These are phyloP conservation scores for Lanius ludovicianus DNA, from an alignment of 2,113 vertebrate genomes.

Conservation along the genomic window DNA sequence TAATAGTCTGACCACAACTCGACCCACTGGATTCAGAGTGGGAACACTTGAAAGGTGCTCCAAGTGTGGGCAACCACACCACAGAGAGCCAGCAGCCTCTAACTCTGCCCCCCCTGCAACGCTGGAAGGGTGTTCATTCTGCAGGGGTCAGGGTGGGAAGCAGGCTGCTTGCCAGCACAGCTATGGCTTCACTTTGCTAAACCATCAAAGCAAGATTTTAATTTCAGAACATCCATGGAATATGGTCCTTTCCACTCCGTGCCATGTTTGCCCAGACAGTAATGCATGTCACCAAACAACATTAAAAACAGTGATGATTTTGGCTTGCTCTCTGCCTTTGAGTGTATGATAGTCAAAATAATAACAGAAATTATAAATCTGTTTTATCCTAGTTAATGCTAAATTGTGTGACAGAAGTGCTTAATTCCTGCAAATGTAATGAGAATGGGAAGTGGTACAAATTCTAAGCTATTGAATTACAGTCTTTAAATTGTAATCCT, in stretches of 20 bases:
- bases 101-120: accelerated
- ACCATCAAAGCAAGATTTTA: background rate
- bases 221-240: background rate
- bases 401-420: background rate
- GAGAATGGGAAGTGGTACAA: slow-evolving; percentile 1
- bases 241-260: background rate
- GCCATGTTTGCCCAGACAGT: background rate
- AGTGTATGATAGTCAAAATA: background rate
- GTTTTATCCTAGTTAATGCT: background rate
- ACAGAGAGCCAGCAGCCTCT: background rate
- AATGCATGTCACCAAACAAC: background rate
- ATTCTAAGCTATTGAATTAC: background rate
- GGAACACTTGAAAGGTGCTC: background rate
- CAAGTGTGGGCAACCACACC: background rate
- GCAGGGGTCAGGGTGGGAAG: background rate
- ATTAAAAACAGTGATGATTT: background rate
- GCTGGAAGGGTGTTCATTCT: background rate
- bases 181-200: background rate
- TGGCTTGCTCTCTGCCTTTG: background rate
- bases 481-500: background rate
- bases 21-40: background rate
- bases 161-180: background rate
- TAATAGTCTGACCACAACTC: background rate
- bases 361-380: background rate
- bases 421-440: slow-evolving; percentile 4